Evolutionary conservation across 2,797 vertebrate genomes (phyloP), one percentile per base, ranked within the genome.

Genomic region (Dendrocincla fuliginosa): DNA sequence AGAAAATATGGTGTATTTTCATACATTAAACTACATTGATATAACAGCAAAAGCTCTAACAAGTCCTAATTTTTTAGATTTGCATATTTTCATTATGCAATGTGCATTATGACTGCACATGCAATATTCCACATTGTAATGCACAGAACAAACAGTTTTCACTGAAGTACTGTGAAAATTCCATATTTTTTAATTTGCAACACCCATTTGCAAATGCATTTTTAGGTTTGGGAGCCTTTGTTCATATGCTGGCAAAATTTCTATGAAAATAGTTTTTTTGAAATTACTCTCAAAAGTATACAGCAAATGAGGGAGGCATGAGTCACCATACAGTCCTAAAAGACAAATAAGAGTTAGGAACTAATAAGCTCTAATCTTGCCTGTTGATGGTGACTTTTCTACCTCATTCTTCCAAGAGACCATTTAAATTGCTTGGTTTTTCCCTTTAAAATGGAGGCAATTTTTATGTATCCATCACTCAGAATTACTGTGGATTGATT

Each of bases 401-500:
- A 4, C 83, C 37, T 89, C 59, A 23, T 84, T 89, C 49, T 86
- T 90, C 73, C 56, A 60, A 86, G 79, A 70, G 49, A 78, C 50
- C 46, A 47, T 50, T 91, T 70, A 67, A 71, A 67, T 76, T 3
- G 0, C 55, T 88, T 87, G 33, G 2, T 56, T 87, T 91, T 90
- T 46, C 61, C 57, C 27, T 90, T 46, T 67, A 68, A 87, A 90
- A 95, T 59, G 16, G 67, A 93, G 13, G 49, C 35, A 90, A 28
- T 91, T 92, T 94, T 91, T 79, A 39, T 87, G 39, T 75, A 87
- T 68, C 83, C 23, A 61, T 67, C 35, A 49, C 49, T 84, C 56
- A 87, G 59, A 93, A 91, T 88, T 91, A 86, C 81, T 47, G 35
- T 55, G 64, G 74, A 74, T 80, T 90, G 77, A 96, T 95, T 90